Base-by-base conservation (phyloP, 2,797 vertebrate genomes). In the Carapus acus region DNA sequence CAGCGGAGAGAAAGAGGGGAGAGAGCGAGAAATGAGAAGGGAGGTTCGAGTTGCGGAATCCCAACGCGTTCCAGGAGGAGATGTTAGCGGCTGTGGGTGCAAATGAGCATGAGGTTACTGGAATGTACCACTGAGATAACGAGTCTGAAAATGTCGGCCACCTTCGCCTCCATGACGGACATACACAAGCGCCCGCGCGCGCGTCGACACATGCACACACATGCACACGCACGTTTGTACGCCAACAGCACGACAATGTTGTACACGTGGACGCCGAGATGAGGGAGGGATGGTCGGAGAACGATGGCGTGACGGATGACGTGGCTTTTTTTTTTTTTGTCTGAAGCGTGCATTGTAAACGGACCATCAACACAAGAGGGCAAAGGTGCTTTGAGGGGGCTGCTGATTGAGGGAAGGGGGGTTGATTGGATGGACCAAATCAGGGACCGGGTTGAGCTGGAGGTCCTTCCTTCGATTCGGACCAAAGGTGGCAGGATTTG, bases 301-400 rank as follows among this genome's bases (percentile, higher is more conserved):
- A 63, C 76, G 82, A 62, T 31, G 7, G 59, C 15, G 46, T 43
- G 48, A 9, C 31, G 43, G 67, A 74, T 77, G 80, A 58, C 37
- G 44, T 55, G 68, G n/a, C n/a, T n/a, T n/a, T n/a, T n/a, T n/a
- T n/a, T n/a, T n/a, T n/a, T n/a, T n/a, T n/a, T 62, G 72, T 69
- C 55, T 73, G 75, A 60, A 78, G 72, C 81, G 75, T 83, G 76
- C 80, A 83, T 37, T 76, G 58, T 41, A 57, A 72, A 71, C 51
- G 43, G 67, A 83, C 64, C 74, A 69, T 74, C 66, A 63, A 74
- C 69, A 83, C 56, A 65, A 59, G 45, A 73, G 48, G 76, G 46
- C 67, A 45, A 60, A 62, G 48, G 52, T 38, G 77, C 54, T 43
- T 37, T 19, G 5, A 9, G 24, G 24, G 24, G 24, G 24, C n/a